Evolutionary conservation across 1,140 invertebrate species (phyloP), one percentile per base, ranked within the genome.

Genomic region (Drosophila erecta): DNA sequence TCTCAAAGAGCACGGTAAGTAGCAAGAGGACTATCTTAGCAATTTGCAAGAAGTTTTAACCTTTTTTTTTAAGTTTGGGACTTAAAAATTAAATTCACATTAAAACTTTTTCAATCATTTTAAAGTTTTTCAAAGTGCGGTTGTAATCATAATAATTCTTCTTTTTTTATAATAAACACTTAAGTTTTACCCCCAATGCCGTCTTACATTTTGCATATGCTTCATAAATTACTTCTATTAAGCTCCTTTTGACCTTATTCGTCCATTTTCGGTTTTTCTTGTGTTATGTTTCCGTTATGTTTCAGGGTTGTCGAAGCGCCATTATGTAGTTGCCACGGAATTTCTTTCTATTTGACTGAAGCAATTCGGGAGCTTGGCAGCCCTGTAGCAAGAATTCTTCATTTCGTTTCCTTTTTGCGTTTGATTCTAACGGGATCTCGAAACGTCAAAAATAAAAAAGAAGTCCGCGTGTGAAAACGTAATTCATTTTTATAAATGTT

Each of bases 211-310:
- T 30, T 30, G 8, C 7, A 8, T 2, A 30, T 2, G 8, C 27
- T 8, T 30, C 8, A 24, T 24, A 24, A 24, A 24, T 24, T 24
- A 3, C 27, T 30, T 30, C 8, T 30, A 30, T 43, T 14, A 10
- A 2, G 17, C 43, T 37, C n/a, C 22, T 47, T 14, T 37, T 78
- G 37, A 17, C 6, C 6, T 7, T 17, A 3, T 62, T 57, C 46
- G 11, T 65, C 33, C 44, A 55, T 67, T 66, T 54, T 57, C 12
- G 12, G 4, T 11, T 33, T 37, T 37, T n/a, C 24, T 15, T 20
- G 41, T 24, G n/a, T 12, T 17, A 27, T n/a, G 50, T 69, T 47
- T 55, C 77, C 76, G 77, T 75, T 80, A 75, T 41, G 8, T 40
- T 55, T 33, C 14, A 76, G 53, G 20, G 53, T 51, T 80, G 70